Base-by-base conservation (phyloP, 2,888 invertebrate species). In the Serrognathus titanus region DNA sequence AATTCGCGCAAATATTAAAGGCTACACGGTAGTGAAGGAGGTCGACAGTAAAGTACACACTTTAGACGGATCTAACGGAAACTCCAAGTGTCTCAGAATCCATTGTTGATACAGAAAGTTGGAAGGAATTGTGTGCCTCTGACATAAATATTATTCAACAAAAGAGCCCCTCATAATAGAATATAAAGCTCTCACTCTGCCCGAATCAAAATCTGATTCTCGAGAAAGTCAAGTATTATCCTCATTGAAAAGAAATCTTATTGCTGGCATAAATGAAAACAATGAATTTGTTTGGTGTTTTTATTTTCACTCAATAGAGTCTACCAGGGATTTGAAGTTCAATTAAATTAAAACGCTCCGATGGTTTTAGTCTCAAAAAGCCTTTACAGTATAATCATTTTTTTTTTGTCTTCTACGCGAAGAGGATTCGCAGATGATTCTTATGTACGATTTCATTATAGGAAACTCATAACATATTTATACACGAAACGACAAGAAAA, bases 71-170 rank as follows among this genome's bases (percentile, higher is more conserved):
- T 61, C 62, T 63, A 58, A 60, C 63, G 66, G 64, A 64, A 67
- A 62, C 64, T 61, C 61, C 64, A 66, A 70, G 68, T 69, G 69
- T 66, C 66, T 67, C 60, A 60, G 66, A 69, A 65, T 62, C 71
- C 66, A 72, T 74, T 73, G 71, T 74, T 74, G 71, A 73, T 71
- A 69, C 64, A 69, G 71, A 69, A 70, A 72, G 69, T 71, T 69
- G 66, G 69, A 31, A 31, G 24, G 24, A 71, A 71, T 70, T 71
- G 70, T 69, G 69, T 71, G 70, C 66, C 66, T 66, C 70, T 71
- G 73, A 72, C 71, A 71, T 71, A 72, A 74, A 73, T 73, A 73
- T 74, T 73, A 71, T 72, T 72, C 68, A 70, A 74, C 72, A 72
- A 71, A 71, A 66, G 71, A 61, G 64, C 62, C 51, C 63, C 67